Percentiles rank a stretch among this genome's conserved stretches.
phyloP scores from a whole-genome alignment of 1,140 invertebrate species.

The Mesaphorura yosii region DNA sequence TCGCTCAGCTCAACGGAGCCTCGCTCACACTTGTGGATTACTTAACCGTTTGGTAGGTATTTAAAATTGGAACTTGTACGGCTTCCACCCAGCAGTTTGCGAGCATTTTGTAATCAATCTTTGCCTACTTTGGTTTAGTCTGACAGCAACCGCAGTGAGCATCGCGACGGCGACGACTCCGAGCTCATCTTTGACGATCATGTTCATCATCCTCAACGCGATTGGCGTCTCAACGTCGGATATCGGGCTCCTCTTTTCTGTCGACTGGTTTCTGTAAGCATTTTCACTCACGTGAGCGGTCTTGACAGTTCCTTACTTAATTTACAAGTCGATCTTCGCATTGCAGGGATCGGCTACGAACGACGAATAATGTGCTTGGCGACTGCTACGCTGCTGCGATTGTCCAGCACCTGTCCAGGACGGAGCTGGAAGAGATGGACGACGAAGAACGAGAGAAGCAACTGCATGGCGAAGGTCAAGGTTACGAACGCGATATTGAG shows the following conservation, averaged over 20 bases:
- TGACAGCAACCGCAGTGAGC: constrained; percentile 79
- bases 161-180: constrained; percentile 87
- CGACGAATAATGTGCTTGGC: constrained; percentile 77
- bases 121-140: constrained; percentile 44
- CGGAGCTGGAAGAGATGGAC: constrained; percentile 52
- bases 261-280: constrained; percentile 86
- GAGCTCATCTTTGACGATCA: constrained; percentile 75
- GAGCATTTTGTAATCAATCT: background rate
- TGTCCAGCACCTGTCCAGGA: constrained; percentile 68
- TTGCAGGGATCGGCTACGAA: constrained; percentile 67
- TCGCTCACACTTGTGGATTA: constrained; percentile 63
- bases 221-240: constrained; percentile 69
- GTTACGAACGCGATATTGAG: no score
- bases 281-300: background rate
- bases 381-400: constrained; percentile 80
- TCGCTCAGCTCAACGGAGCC: constrained; percentile 81
- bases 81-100: background rate
- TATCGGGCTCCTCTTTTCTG: constrained; percentile 69
- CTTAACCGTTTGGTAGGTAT: constrained; percentile 62
- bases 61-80: background rate
- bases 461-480: background rate
- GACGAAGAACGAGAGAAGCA: background rate
- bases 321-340: constrained; percentile 15
- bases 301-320: background rate
- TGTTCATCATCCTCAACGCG: constrained; percentile 71